Evolutionary conservation across 1,140 invertebrate species (phyloP).

Genomic region (Drosophila eugracilis): DNA sequence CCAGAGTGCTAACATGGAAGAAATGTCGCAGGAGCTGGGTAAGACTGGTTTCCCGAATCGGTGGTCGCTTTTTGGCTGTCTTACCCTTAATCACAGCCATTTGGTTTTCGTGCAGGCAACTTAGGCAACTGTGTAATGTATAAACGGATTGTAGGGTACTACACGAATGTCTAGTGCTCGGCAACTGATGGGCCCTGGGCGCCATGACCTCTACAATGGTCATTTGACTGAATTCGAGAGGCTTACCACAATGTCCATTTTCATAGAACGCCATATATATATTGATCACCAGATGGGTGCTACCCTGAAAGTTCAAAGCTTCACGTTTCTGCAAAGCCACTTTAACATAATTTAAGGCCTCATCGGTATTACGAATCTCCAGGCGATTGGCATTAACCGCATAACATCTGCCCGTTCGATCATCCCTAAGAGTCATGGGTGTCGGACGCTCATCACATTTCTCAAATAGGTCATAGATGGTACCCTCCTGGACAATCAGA

Average conservation of each 20-base stretch:
- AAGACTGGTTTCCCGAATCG: neutral
- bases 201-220: neutral
- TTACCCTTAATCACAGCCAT: neutral
- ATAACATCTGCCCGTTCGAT: neutral
- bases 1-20: neutral
- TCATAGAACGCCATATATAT: neutral
- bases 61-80: neutral
- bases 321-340: neutral
- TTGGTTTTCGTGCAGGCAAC: neutral
- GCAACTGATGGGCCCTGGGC: neutral
- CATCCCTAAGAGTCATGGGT: neutral
- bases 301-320: neutral
- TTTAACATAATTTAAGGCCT: neutral
- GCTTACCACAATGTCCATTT: neutral
- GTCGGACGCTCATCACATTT: neutral
- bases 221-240: neutral
- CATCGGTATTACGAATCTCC: neutral
- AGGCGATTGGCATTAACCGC: neutral
- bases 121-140: neutral
- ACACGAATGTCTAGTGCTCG: neutral
- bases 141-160: neutral
- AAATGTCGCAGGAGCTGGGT: neutral
- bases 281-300: neutral
- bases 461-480: neutral
- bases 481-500: neutral